Evolutionary conservation across 1,140 invertebrate species (phyloP).

Genomic region (Archegozetes longisetosus): DNA sequence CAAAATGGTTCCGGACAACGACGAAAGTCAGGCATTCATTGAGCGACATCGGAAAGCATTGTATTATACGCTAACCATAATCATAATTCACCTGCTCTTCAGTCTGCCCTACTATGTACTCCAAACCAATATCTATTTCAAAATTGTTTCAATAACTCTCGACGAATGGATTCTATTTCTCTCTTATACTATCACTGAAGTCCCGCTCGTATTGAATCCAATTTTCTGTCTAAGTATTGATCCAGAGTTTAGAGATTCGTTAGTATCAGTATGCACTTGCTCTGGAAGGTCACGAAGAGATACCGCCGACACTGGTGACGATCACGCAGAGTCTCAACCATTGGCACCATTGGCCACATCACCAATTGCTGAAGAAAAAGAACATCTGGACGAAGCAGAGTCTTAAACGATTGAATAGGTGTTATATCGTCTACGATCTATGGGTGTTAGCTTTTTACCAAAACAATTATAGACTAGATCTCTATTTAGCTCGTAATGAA

Average conservation of each 20-base stretch:
- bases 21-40: conserved; percentile 5
- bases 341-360: conserved; percentile 13
- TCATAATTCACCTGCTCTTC: neutral
- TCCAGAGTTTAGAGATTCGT: conserved; percentile 10
- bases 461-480: neutral
- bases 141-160: neutral
- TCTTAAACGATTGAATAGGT: neutral
- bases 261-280: conserved; percentile 5
- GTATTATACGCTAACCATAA: conserved; percentile 8
- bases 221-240: conserved; percentile 4
- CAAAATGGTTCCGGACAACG: conserved; percentile 3
- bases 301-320: neutral
- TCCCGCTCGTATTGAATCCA: conserved; percentile 11
- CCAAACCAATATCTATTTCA: neutral
- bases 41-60: conserved; percentile 8
- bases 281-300: neutral
- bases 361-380: conserved; percentile 10
- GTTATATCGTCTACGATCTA: neutral
- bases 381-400: conserved; percentile 12
- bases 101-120: conserved; percentile 12
- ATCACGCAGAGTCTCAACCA: conserved; percentile 12
- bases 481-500: neutral
- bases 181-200: neutral
- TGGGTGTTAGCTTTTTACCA: neutral
- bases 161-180: conserved; percentile 8